Base-by-base conservation (phyloP, 2,113 vertebrate genomes). In the Hypocryptadius cinnamomeus region DNA sequence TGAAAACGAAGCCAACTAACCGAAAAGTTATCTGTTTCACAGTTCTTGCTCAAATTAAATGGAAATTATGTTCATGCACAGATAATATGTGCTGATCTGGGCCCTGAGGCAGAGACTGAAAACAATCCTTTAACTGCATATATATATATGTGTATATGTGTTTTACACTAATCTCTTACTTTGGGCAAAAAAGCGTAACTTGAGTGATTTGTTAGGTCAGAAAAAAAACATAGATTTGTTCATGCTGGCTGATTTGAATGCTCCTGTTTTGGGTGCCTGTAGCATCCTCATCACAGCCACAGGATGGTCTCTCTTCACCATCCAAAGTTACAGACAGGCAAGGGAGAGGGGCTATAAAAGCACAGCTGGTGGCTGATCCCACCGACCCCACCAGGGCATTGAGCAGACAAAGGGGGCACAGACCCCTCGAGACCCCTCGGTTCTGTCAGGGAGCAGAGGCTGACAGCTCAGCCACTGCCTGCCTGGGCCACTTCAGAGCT, bases 371-470 rank as follows among this genome's bases (percentile, higher is more conserved):
- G 15, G 6, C 31, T 33, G 64, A 48, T 17, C 9, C n/a, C 17
- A 57, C 31, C 10, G 9, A n/a, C 8, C 14, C 23, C 2, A 3
- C 5, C 45, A 44, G 73, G 28, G 21, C 42, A 31, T 0, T 1
- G 22, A 56, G 51, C 23, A 56, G 66, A 28, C 21, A 9, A 15
- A 13, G 15, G 44, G 48, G 25, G 31, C 44, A 25, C 9, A 45
- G 60, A 65, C 8, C 22, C 39, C 66, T 25, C 6, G 5, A 45
- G 60, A 65, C 8, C 22, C 39, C 66, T 25, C 6, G 5, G 33
- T 19, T 27, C 21, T 68, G n/a, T 3, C 33, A 17, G 73, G 15
- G 13, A 63, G 44, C 24, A 45, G 13, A 1, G 35, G 24, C 54
- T 53, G 61, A 39, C 33, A 79, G 48, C 35, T 56, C 42, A 56